Evolutionary conservation across 2,888 invertebrate species (phyloP), one percentile per base, ranked within the genome.

Genomic region (Cerceris rybyensis): DNA sequence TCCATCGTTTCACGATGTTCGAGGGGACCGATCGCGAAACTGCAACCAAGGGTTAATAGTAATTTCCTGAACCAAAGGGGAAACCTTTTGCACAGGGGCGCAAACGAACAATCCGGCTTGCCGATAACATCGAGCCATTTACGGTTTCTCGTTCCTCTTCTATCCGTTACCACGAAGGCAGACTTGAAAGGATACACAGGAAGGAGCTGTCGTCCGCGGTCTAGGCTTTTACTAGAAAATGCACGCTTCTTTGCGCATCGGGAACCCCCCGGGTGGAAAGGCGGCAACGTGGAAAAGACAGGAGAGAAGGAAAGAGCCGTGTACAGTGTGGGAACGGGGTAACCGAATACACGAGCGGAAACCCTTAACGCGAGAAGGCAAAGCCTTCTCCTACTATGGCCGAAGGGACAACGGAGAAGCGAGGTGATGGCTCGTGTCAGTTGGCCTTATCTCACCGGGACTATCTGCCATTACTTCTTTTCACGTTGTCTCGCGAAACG

Each of bases 391-490:
- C 61, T 64, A 63, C 57, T 54, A 39, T 17, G 11, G 2, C 54
- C 54, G 65, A 64, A 41, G 57, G 82, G 80, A 70, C 84, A 78
- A 72, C 78, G 70, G 65, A 71, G 69, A 70, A 70, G 66, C 75
- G 84, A 88, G 86, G 86, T 87, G 87, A 89, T 86, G 87, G 86
- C 86, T 88, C 82, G 87, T 83, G 88, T 88, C 89, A 87, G 88
- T 82, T 82, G 75, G 79, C 55, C 87, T 89, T 90, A 89, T 90
- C 89, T 88, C 70, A 63, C 57, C 86, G 81, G 75, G 78, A 84
- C 88, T 87, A 89, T 90, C 90, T 88, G 80, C 88, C 87, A 87
- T 88, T 87, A 86, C 81, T 88, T 86, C 89, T 87, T 90, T 88
- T 88, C 85, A 85, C 83, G 81, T 79, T 82, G 87, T 73, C 82